Evolutionary conservation across 2,888 invertebrate species (phyloP).

Genomic region (Dicranocentrus wangi): DNA sequence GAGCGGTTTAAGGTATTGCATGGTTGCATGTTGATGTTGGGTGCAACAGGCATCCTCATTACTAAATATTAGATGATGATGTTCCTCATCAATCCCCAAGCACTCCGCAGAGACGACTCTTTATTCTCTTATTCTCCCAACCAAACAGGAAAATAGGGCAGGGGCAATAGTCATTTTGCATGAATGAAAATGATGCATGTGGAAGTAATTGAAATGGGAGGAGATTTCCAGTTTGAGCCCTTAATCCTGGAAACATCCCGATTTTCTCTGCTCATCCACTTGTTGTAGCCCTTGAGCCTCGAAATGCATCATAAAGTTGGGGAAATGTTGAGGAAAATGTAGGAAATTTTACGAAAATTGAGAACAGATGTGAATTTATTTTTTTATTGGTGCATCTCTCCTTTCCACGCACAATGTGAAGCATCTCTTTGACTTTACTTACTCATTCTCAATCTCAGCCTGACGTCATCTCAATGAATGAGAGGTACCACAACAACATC

Average conservation of each 20-base stretch:
- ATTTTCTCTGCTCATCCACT: slow-evolving; percentile 30
- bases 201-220: slow-evolving; percentile 73
- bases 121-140: neutral
- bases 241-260: slow-evolving; percentile 46
- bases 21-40: slow-evolving; percentile 24
- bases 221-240: slow-evolving; percentile 68
- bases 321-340: slow-evolving; percentile 20
- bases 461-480: slow-evolving; percentile 60
- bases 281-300: neutral
- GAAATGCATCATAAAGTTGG: slow-evolving; percentile 41
- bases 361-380: slow-evolving; percentile 71
- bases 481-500: slow-evolving; percentile 24
- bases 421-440: slow-evolving; percentile 6
- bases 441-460: slow-evolving; percentile 44
- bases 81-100: slow-evolving; percentile 32
- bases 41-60: slow-evolving; percentile 48
- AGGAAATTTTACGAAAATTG: slow-evolving; percentile 67
- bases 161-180: slow-evolving; percentile 49
- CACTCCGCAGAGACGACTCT: neutral
- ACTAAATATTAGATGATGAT: slow-evolving; percentile 20
- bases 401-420: slow-evolving; percentile 14
- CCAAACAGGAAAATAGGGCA: slow-evolving; percentile 52
- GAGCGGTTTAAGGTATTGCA: slow-evolving; percentile 29
- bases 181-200: slow-evolving; percentile 69
- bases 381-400: slow-evolving; percentile 49